These are phyloP conservation scores for Uloborus diversus DNA, from an alignment of 1,140 invertebrate genomes.

Conservation along the genomic window DNA sequence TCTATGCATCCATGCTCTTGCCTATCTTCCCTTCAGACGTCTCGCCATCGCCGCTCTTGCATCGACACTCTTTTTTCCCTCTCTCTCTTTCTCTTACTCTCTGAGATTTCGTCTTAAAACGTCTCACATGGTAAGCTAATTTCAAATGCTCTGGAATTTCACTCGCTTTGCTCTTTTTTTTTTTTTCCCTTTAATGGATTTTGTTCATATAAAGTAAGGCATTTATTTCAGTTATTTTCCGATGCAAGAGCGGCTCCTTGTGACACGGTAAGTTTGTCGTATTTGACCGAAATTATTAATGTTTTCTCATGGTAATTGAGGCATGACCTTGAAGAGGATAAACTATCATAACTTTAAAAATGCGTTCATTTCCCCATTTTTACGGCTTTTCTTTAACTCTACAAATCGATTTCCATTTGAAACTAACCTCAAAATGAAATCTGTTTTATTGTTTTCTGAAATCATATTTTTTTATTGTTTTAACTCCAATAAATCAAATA, in stretches of 20 bases:
- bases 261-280: neutral
- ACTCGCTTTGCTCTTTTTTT: conserved; percentile 6
- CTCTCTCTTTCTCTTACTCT: too few species aligned
- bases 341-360: neutral
- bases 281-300: neutral
- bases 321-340: neutral
- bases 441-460: neutral
- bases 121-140: too few species aligned
- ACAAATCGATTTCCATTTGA: neutral
- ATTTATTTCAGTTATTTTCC: too few species aligned
- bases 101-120: too few species aligned
- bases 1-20: conserved; percentile 44
- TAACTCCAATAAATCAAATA: neutral
- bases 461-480: neutral
- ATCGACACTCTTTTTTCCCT: conserved; percentile 13
- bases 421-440: neutral
- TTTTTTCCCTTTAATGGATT: neutral
- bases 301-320: too few species aligned
- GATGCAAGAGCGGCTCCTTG: neutral
- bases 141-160: neutral
- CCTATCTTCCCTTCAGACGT: conserved; percentile 40
- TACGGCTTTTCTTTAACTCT: neutral
- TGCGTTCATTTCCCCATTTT: neutral
- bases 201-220: conserved; percentile 10
- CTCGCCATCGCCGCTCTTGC: neutral